Percentiles rank a stretch among this genome's conserved stretches.
Conservation (phyloP, 2,113 vertebrate species). For the Chauna torquata region DNA sequence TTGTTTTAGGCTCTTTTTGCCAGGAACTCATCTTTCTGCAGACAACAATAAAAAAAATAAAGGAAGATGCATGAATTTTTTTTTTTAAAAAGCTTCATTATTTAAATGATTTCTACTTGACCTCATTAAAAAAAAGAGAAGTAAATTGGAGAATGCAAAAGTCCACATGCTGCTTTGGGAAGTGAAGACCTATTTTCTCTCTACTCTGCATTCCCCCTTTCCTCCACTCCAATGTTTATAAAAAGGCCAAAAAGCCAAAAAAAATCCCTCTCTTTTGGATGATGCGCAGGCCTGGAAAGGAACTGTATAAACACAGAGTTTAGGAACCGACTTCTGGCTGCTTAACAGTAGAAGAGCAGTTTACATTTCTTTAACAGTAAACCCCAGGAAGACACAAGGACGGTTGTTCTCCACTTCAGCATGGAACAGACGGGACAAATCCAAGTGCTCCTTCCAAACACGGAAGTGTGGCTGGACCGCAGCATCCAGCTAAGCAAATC, state of each 20-base stretch:
- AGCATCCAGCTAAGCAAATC: neutral
- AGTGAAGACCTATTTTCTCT: neutral
- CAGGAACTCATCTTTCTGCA: neutral
- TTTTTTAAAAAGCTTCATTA: neutral
- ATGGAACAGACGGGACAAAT: neutral
- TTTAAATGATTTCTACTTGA: neutral
- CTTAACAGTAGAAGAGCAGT: neutral
- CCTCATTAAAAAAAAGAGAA: neutral
- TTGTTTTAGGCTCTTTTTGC: neutral
- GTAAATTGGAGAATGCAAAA: neutral
- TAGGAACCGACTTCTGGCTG: neutral
- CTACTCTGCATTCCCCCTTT: neutral
- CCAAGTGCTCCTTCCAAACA: neutral
- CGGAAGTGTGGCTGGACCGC: neutral
- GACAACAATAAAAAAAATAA: neutral
- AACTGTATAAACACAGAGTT: neutral
- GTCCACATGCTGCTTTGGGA: neutral
- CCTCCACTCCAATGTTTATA: neutral
- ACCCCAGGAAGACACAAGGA: neutral
- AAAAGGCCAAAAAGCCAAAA: neutral
- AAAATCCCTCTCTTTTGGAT: neutral
- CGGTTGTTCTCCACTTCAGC: neutral
- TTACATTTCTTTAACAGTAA: neutral
- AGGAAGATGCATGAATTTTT: neutral
- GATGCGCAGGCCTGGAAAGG: neutral